These are phyloP conservation scores for Andinoacara biseriatus DNA, from an alignment of 2,113 vertebrate genomes.

Conservation along the genomic window DNA sequence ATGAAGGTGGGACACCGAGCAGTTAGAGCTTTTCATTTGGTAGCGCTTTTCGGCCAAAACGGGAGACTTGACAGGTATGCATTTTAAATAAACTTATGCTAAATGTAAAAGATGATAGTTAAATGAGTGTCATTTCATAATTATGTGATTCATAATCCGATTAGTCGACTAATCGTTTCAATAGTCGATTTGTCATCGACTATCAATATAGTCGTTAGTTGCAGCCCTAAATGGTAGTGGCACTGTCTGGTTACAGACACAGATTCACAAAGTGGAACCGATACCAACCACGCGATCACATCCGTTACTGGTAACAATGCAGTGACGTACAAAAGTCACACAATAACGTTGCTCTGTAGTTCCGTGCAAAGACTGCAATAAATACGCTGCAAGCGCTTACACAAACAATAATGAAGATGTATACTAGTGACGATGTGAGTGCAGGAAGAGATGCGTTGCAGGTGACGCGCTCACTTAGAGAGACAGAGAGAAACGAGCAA, in stretches of 20 bases:
- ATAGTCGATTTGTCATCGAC: too few species aligned
- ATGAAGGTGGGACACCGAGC: background rate
- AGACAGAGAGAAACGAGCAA: slow-evolving; percentile 55
- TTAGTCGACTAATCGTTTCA: too few species aligned
- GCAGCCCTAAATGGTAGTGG: too few species aligned
- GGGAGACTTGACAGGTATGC: too few species aligned
- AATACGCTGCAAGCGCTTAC: background rate
- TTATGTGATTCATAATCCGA: too few species aligned
- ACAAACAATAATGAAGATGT: background rate
- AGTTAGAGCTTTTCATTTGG: rapidly evolving
- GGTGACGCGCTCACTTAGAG: slow-evolving; percentile 57
- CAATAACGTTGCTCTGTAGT: background rate
- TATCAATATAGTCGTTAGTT: too few species aligned
- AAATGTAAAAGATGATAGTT: too few species aligned
- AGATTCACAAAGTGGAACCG: background rate
- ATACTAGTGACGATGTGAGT: background rate
- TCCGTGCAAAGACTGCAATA: background rate
- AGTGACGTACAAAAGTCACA: background rate
- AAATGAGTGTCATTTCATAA: too few species aligned
- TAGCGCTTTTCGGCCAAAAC: too few species aligned
- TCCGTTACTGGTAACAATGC: background rate
- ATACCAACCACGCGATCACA: background rate
- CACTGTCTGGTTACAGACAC: background rate
- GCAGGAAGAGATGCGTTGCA: slow-evolving; percentile 12
- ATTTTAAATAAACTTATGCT: too few species aligned